Percentiles rank a stretch among this genome's conserved stretches.
These are phyloP conservation scores for Pheosia gnoma DNA, from an alignment of 2,888 invertebrate species.

Conservation along the genomic window DNA sequence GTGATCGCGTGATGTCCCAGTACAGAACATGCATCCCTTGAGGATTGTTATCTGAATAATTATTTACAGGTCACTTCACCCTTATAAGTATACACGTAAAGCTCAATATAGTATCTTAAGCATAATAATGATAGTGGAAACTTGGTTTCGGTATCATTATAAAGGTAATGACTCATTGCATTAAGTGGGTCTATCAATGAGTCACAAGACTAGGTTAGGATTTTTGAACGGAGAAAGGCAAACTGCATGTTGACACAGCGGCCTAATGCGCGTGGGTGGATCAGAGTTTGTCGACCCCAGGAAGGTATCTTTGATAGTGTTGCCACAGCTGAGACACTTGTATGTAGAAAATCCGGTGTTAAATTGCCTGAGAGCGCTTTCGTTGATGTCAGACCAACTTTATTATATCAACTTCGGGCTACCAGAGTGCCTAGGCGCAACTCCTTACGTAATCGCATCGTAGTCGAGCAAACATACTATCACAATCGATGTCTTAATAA, in stretches of 20 bases:
- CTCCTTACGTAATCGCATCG: too few relatives aligned
- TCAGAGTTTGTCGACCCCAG: constrained; percentile 62
- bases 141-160: constrained; percentile 61
- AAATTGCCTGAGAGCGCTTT: too few relatives aligned
- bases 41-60: constrained; percentile 29
- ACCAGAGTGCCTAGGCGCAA: too few relatives aligned
- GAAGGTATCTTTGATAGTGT: constrained; percentile 56
- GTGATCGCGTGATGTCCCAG: constrained; percentile 67
- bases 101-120: constrained; percentile 33
- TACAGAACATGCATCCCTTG: constrained; percentile 50
- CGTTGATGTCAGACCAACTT: too few relatives aligned
- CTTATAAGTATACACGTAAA: constrained; percentile 37
- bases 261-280: constrained; percentile 63
- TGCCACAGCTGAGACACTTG: constrained; percentile 26
- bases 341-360: constrained; percentile 5
- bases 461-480: too few relatives aligned
- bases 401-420: too few relatives aligned
- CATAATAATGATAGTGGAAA: constrained; percentile 25
- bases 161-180: constrained; percentile 74
- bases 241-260: constrained; percentile 61
- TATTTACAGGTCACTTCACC: constrained; percentile 16
- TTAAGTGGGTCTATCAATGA: constrained; percentile 68
- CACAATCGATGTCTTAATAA: too few relatives aligned
- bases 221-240: constrained; percentile 42
- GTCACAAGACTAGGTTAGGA: constrained; percentile 51